Percentiles rank a stretch among this genome's conserved stretches.
Evolutionary conservation across 2,888 invertebrate species (phyloP).

Genomic region (Rhagophthalmus giganteus): DNA sequence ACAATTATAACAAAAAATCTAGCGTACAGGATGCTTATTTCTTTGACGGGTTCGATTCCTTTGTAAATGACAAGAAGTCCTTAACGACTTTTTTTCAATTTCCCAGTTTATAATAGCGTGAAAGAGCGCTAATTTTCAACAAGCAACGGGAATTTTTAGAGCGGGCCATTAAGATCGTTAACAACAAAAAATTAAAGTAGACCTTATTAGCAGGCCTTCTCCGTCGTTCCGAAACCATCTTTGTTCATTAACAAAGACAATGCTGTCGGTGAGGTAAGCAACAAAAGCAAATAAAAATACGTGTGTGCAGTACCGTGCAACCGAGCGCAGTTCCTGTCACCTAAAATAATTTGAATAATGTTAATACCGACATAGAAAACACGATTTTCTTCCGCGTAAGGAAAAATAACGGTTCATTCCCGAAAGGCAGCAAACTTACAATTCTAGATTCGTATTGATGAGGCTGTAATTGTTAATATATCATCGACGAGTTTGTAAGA

Average conservation of each 20-base stretch:
- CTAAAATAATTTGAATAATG: conserved; percentile 24
- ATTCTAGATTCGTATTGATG: too few species aligned
- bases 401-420: too few species aligned
- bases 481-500: too few species aligned
- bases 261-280: conserved; percentile 8
- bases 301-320: conserved; percentile 20
- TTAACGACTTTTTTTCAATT: conserved; percentile 4
- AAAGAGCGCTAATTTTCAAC: conserved; percentile 10
- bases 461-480: too few species aligned
- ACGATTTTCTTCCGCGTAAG: background rate
- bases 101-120: conserved; percentile 1
- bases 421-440: too few species aligned
- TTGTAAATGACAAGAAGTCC: background rate
- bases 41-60: too few species aligned
- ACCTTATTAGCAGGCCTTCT: conserved; percentile 8
- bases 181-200: conserved; percentile 10
- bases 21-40: too few species aligned
- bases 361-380: conserved; percentile 2
- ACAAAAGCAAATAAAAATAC: conserved; percentile 14
- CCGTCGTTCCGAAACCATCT: conserved; percentile 5
- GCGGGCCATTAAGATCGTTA: conserved; percentile 10
- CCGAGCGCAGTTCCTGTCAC: conserved; percentile 26
- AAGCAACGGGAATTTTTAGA: conserved; percentile 6
- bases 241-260: conserved; percentile 19
- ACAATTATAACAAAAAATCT: too few species aligned